Conservation (phyloP, 92 coral and sea anemone genomes). For the Pocillopora meandrina region DNA sequence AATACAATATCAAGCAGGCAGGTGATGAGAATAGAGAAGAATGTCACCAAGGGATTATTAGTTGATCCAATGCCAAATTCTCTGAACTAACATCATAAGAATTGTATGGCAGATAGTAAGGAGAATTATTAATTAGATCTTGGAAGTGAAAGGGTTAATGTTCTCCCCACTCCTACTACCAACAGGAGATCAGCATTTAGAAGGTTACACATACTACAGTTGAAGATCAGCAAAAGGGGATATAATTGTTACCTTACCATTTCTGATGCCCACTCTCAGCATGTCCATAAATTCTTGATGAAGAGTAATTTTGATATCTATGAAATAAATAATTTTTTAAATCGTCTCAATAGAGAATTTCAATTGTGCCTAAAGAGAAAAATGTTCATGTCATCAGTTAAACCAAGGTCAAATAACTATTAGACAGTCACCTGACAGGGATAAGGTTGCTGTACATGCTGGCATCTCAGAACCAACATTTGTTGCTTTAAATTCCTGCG, state of each 20-base stretch:
- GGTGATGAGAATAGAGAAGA: too few relatives aligned
- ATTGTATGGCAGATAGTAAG: too few relatives aligned
- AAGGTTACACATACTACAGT: background rate
- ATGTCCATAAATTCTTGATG: constrained; percentile 84
- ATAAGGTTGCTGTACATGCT: constrained; percentile 79
- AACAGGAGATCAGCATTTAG: too few relatives aligned
- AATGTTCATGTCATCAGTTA: background rate
- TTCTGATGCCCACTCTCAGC: constrained; percentile 80
- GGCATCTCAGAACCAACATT: constrained; percentile 34
- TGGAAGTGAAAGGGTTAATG: too few relatives aligned
- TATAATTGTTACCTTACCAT: constrained; percentile 45
- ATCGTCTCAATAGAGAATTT: background rate
- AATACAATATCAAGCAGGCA: too few relatives aligned
- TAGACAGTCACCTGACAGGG: constrained; percentile 65
- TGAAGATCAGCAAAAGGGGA: background rate
- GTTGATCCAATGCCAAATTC: too few relatives aligned
- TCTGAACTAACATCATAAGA: too few relatives aligned
- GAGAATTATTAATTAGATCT: too few relatives aligned
- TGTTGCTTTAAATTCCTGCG: constrained; percentile 30
- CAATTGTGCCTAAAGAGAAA: background rate
- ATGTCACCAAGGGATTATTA: too few relatives aligned
- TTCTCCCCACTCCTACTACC: too few relatives aligned
- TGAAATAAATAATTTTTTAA: background rate
- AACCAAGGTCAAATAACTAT: background rate
- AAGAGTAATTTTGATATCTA: constrained; percentile 81